Evolutionary conservation across 2,113 vertebrate species (phyloP).

Genomic region (Colistium nudipinnis): DNA sequence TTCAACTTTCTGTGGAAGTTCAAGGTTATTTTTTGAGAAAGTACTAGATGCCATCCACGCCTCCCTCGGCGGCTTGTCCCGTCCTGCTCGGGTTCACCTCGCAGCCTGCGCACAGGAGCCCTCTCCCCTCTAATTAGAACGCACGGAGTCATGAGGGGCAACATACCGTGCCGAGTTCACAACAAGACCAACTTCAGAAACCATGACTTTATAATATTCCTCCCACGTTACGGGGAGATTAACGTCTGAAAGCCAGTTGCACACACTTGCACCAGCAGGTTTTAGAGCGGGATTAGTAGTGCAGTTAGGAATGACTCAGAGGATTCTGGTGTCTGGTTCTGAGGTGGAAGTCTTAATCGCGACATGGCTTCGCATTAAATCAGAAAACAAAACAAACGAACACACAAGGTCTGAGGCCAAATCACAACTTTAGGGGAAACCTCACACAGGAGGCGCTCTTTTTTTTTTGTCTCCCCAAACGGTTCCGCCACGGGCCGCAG

Average conservation of each 20-base stretch:
- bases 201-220: conserved; percentile 16
- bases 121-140: conserved; percentile 69
- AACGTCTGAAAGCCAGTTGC: conserved; percentile 33
- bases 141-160: conserved; percentile 37
- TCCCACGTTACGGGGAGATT: conserved; percentile 20
- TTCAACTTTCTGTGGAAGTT: conserved; percentile 65
- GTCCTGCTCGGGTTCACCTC: conserved; percentile 74
- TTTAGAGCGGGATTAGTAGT: conserved; percentile 54
- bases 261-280: conserved; percentile 54
- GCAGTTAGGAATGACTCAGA: conserved; percentile 65
- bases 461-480: no score
- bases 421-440: conserved; percentile 16
- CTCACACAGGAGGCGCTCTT: conserved; percentile 9
- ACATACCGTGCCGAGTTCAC: conserved; percentile 24
- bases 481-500: conserved; percentile 56
- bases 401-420: not conserved
- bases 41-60: conserved; percentile 27
- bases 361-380: conserved; percentile 13
- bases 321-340: conserved; percentile 43
- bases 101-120: conserved; percentile 10
- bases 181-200: conserved; percentile 33
- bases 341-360: conserved; percentile 34
- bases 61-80: conserved; percentile 65
- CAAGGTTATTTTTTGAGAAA: conserved; percentile 55
- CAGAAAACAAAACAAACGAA: not conserved